Percentiles rank a stretch among this genome's conserved stretches.
These are phyloP conservation scores for Platycnemis pennipes DNA, from an alignment of 2,888 invertebrate genomes.

Conservation along the genomic window DNA sequence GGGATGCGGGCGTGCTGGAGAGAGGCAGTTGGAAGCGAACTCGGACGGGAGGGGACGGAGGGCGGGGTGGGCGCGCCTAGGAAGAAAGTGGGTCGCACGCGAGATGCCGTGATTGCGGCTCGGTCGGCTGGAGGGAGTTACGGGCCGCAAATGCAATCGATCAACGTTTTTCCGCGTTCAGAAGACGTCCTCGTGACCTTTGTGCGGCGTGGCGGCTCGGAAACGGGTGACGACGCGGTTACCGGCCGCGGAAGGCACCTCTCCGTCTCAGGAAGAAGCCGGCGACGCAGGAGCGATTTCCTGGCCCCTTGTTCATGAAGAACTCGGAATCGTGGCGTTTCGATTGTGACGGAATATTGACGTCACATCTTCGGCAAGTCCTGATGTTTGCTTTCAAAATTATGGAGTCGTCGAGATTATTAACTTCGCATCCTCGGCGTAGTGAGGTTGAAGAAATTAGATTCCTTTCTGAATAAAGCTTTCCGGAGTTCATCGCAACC, in stretches of 20 bases:
- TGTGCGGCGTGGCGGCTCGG: not conserved
- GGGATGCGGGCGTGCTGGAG: not conserved
- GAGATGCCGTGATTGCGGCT: not conserved
- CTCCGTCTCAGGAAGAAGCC: not conserved
- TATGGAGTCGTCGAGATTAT: no score
- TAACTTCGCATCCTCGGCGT: no score
- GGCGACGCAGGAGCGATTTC: not conserved
- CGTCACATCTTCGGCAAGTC: no score
- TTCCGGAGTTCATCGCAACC: no score
- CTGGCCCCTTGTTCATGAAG: no score
- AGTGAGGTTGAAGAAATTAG: no score
- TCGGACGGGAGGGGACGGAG: not conserved
- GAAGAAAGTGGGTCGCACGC: slow-evolving; percentile 21
- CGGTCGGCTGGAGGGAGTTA: not conserved
- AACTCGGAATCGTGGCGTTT: no score
- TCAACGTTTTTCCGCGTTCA: not conserved
- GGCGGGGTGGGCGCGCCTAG: not conserved
- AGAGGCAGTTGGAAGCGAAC: not conserved
- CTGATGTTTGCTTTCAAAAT: no score
- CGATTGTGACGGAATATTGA: no score
- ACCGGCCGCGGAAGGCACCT: not conserved
- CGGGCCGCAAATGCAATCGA: not conserved
- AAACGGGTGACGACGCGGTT: not conserved
- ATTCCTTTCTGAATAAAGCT: no score
- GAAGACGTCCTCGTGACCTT: slow-evolving; percentile 15